phyloP scores from a whole-genome alignment of 2,888 invertebrate genomes.

The Luperina testacea region DNA sequence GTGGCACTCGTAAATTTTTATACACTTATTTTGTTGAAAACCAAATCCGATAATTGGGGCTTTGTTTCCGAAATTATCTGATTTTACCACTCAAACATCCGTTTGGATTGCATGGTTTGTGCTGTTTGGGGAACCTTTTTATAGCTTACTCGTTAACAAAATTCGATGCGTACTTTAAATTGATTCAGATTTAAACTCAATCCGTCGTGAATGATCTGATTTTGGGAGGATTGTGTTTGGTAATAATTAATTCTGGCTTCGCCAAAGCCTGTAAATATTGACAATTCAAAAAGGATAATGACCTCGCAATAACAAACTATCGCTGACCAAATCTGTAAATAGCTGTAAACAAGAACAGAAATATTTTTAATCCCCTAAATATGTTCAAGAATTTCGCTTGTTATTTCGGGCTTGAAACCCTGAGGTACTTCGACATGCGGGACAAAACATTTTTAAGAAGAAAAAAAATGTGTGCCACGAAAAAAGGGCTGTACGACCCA shows the following conservation, averaged over 20 bases:
- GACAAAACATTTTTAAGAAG: slow-evolving; percentile 16
- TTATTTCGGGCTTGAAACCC: slow-evolving; percentile 9
- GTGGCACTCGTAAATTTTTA: slow-evolving; percentile 57
- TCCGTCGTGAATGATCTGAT: slow-evolving; percentile 22
- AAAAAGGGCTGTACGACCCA: slow-evolving; percentile 30
- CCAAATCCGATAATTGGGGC: slow-evolving; percentile 40
- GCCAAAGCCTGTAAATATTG: slow-evolving; percentile 18
- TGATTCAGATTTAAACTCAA: slow-evolving; percentile 28
- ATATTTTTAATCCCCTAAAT: slow-evolving; percentile 15
- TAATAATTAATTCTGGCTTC: slow-evolving; percentile 1
- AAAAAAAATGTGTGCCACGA: slow-evolving; percentile 31
- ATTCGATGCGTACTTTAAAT: slow-evolving; percentile 23
- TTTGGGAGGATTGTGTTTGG: slow-evolving; percentile 12
- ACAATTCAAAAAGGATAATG: slow-evolving; percentile 22
- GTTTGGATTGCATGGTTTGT: slow-evolving; percentile 13
- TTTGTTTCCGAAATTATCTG: slow-evolving; percentile 32
- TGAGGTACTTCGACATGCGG: slow-evolving; percentile 17
- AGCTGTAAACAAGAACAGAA: background rate
- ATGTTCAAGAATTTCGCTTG: slow-evolving; percentile 3
- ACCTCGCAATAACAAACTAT: slow-evolving; percentile 2
- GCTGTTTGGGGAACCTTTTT: slow-evolving; percentile 1
- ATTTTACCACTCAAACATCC: background rate
- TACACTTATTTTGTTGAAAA: slow-evolving; percentile 40
- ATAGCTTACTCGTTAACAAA: slow-evolving; percentile 2
- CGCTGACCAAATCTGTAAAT: slow-evolving; percentile 13